These are phyloP conservation scores for Elgaria multicarinata DNA, from an alignment of 2,113 vertebrate species.

Conservation along the genomic window DNA sequence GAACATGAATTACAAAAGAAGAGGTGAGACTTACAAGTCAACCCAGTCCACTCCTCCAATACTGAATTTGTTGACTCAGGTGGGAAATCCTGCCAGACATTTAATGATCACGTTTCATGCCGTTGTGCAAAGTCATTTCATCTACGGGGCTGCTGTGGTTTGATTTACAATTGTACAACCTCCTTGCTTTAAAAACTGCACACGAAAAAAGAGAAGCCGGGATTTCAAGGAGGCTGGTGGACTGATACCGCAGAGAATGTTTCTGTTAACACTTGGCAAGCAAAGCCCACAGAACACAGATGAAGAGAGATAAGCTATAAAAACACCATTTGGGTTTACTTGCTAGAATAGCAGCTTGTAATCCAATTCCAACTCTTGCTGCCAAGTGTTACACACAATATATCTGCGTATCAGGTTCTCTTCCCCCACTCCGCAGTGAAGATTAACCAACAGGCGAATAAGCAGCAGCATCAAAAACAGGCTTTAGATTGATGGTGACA, in stretches of 20 bases:
- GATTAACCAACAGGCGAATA: conserved; percentile 27
- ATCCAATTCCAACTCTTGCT: conserved; percentile 64
- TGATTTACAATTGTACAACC: conserved; percentile 14
- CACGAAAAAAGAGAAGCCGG: conserved; percentile 45
- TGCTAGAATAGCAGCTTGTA: conserved; percentile 68
- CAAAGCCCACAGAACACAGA: conserved; percentile 78
- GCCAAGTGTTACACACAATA: conserved; percentile 72
- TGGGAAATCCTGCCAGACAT: conserved; percentile 47
- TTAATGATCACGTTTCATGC: conserved; percentile 40
- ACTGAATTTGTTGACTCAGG: conserved; percentile 50
- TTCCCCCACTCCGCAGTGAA: conserved; percentile 5
- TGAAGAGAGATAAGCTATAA: conserved; percentile 83
- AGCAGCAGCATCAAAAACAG: conserved; percentile 1
- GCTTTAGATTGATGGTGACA: conserved; percentile 27
- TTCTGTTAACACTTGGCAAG: conserved; percentile 82
- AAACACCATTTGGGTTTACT: conserved; percentile 72
- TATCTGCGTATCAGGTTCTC: conserved; percentile 42
- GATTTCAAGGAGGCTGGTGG: conserved; percentile 79
- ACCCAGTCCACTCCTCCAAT: background rate
- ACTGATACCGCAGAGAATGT: conserved; percentile 77
- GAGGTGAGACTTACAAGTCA: background rate
- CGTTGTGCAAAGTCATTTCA: conserved; percentile 66
- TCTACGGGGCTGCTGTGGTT: conserved; percentile 63
- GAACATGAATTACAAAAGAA: background rate
- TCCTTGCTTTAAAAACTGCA: background rate